Base-by-base conservation (phyloP, 92 coral and sea anemone genomes). In the Galaxea fascicularis region DNA sequence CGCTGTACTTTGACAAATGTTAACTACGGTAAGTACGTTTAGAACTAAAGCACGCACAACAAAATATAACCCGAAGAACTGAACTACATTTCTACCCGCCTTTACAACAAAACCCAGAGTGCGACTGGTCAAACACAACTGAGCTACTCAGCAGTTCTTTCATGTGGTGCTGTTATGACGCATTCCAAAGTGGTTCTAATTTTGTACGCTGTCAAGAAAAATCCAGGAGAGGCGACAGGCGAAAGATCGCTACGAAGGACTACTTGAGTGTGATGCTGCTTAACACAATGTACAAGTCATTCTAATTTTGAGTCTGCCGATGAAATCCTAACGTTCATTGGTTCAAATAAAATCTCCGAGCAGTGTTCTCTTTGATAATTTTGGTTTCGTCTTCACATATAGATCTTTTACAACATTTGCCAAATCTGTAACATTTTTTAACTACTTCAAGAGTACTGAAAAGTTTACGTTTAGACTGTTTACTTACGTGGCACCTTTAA, bases 401-500 rank as follows among this genome's bases (percentile, higher is more conserved):
- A 25, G 66, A 60, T 2, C 24, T 56, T 20, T 56, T 16, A 56
- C 8, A 56, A 17, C 62, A 56, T 16, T 56, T 16, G 62, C 24
- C 8, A 4, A 28, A 25, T 74, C 15, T 74, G 17, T n/a, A n/a
- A n/a, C 52, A 15, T 65, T 74, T 8, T 21, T 12, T 1, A 52
- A 54, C 16, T 9, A 20, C 16, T 28, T 12, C 22, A 28, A 15
- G 29, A 35, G 18, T n/a, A 26, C 15, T 15, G 29, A 14, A 28
- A 74, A 4, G 15, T 21, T 21, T 24, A 31, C 21, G 35, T 25
- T 25, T 12, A 3, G 49, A 51, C 13, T 8, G 22, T 82, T 24
- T 12, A 59, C 86, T 82, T 82, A 82, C 86, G 68, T 70, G 20
- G 69, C 29, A 11, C 59, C 77, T 31, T 82, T 82, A 8, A 82